Base-by-base conservation (phyloP, 2,113 vertebrate genomes). In the Arothron firmamentum region DNA sequence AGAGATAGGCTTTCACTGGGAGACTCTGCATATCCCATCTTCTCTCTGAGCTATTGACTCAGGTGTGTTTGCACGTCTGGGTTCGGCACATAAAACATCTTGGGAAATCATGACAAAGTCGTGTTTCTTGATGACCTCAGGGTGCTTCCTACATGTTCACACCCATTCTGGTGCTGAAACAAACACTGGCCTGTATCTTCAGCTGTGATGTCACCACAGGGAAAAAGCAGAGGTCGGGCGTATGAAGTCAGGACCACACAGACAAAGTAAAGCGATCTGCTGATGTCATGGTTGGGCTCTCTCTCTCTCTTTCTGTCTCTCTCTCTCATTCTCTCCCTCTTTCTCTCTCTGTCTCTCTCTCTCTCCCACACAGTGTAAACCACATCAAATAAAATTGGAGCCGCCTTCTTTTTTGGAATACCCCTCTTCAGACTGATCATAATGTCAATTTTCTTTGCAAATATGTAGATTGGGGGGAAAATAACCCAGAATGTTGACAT, bases 381-480 rank as follows among this genome's bases (percentile, higher is more conserved):
- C 62, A 70, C 69, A 76, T 71, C 69, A 63, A 23, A 64, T 62
- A 70, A 81, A 82, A 84, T 63, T 6, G 42, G 74, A 88, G 85
- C 70, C 63, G 72, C 73, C 73, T 78, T 67, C 87, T 81, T 67
- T 52, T 69, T 52, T 79, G 79, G 80, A 85, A 86, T 84, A 84
- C 69, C 78, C 79, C 75, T 58, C 62, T 65, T 79, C 18, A 48
- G 56, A 61, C 77, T 52, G 74, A 86, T 80, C 78, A 55, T 65
- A 72, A 54, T 58, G 72, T 67, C 73, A 82, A 74, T 85, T 75
- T 85, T 78, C 62, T 81, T 61, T 75, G 79, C 70, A 87, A 85
- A 86, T 72, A 54, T 73, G 56, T 53, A 78, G 78, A 87, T 87
- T 56, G 82, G 74, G 79, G 82, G 74, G 80, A 81, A 77, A 87